Conservation (phyloP, 2,888 invertebrate genomes). For the Strigamia maritima region DNA sequence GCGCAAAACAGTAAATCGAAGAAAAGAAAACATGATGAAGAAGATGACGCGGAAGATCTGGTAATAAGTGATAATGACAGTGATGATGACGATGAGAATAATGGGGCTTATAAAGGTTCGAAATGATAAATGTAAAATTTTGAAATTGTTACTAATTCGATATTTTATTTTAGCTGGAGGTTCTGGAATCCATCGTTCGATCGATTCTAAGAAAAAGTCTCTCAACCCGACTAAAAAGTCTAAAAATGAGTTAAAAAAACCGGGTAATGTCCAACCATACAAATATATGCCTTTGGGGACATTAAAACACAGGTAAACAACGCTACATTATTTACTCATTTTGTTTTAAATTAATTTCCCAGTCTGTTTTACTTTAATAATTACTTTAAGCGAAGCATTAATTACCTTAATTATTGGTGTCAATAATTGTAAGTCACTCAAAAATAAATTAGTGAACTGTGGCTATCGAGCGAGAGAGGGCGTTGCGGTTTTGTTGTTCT, state of each 20-base stretch:
- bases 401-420: too few species aligned
- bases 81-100: background rate
- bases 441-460: too few species aligned
- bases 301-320: slow-evolving; percentile 1
- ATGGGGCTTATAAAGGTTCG: background rate
- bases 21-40: background rate
- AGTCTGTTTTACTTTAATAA: too few species aligned
- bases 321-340: background rate
- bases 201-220: background rate
- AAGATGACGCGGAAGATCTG: background rate
- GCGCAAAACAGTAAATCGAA: background rate
- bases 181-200: background rate
- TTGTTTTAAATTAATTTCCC: too few species aligned
- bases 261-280: background rate
- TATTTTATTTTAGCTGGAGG: background rate
- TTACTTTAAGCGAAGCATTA: too few species aligned
- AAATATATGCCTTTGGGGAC: background rate
- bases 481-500: background rate
- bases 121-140: background rate
- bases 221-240: background rate
- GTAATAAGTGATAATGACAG: background rate
- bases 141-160: background rate
- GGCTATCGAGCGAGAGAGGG: background rate
- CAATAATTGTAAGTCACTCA: too few species aligned
- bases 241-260: background rate